These are phyloP conservation scores for Poeciliopsis prolifica DNA, from an alignment of 2,113 vertebrate genomes.

Conservation along the genomic window DNA sequence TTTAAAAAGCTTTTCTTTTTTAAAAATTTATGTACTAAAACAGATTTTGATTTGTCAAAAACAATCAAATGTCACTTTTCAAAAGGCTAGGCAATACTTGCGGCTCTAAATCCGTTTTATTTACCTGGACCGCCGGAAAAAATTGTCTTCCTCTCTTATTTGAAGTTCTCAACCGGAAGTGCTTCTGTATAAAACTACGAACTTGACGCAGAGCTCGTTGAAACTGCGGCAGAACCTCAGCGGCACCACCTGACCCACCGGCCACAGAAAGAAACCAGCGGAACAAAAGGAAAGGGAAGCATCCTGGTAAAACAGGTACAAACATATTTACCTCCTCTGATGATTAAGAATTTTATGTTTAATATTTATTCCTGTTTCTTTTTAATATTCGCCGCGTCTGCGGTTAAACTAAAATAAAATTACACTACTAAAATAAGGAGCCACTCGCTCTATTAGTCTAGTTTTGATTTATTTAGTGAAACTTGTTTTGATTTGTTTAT, in stretches of 20 bases:
- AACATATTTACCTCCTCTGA: background rate
- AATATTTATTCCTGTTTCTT: background rate
- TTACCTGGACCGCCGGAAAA: too few relatives aligned
- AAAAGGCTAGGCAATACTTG: too few relatives aligned
- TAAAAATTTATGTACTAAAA: too few relatives aligned
- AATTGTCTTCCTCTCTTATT: constrained; percentile 7
- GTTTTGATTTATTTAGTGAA: background rate
- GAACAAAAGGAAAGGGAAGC: constrained; percentile 7
- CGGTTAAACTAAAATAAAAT: background rate
- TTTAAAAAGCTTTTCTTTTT: too few relatives aligned
- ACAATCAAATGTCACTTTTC: too few relatives aligned
- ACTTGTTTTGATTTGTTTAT: background rate
- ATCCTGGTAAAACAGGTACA: constrained; percentile 9
- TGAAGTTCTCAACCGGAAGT: constrained; percentile 13
- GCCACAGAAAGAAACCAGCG: background rate
- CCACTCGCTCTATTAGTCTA: background rate
- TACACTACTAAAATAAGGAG: background rate
- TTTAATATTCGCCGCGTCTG: background rate
- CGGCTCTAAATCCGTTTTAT: too few relatives aligned
- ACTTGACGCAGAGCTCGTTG: constrained; percentile 17
- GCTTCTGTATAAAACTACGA: accelerated
- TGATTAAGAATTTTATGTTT: background rate
- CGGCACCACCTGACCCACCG: background rate
- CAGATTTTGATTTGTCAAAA: too few relatives aligned
- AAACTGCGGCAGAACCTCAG: constrained; percentile 26